Evolutionary conservation across 2,888 invertebrate genomes (phyloP), one percentile per base, ranked within the genome.

Genomic region (Dryadula phaetusa): DNA sequence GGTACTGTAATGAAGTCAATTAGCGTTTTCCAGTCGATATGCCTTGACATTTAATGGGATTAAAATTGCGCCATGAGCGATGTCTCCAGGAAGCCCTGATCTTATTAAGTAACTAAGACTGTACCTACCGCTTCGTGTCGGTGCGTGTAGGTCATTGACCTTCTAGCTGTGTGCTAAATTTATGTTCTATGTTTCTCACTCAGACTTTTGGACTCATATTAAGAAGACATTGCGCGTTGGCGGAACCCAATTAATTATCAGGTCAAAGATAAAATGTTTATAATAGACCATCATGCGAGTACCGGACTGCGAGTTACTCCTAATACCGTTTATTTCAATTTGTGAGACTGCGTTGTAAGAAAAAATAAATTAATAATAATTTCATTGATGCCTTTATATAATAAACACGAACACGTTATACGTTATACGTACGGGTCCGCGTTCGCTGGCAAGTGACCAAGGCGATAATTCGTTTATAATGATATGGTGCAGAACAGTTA

Each of bases 31-130:
- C 40, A 42, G 42, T 44, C 42, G 5, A 42, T 16, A 44, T 44
- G 58, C 58, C 44, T 14, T 28, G 28, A 60, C 60, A 44, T 42
- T 44, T 64, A 68, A 68, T 61, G 22, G 37, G 64, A 68, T 68
- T 64, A 47, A 25, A 64, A 61, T 61, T 37, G 64, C 54, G 53
- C 53, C 32, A 64, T 32, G 62, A 54, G 53, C 64, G 44, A 47
- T 68, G 60, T 63, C 37, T 61, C 64, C 37, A 28, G 32, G 64
- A 61, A 64, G 67, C 67, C 67, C n/a, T 68, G 60, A 61, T 44
- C 60, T 46, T 49, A 44, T 64, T 64, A 54, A 32, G 25, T 53
- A 64, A 64, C 61, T 68, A 54, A 64, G 61, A 61, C 40, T 37
- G 64, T 18, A n/a, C 58, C n/a, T 47, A 46, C 58, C 22, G 46